Evolutionary conservation across 2,113 vertebrate species (phyloP).

Genomic region (Gallinago jamesoni): DNA sequence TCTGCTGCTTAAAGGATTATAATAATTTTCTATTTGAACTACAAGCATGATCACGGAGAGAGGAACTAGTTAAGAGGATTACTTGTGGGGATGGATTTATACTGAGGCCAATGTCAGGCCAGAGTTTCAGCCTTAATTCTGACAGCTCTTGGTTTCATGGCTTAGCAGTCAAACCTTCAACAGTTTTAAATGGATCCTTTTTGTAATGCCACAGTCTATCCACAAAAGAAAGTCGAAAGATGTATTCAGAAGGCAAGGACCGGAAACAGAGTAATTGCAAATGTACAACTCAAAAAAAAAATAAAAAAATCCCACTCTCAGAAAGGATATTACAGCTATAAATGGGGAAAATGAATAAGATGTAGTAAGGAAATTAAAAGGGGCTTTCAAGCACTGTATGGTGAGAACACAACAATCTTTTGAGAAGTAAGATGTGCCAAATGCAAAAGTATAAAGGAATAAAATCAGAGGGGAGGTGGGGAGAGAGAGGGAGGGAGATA

Average conservation of each 20-base stretch:
- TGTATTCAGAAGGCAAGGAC: background rate
- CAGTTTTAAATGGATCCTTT: background rate
- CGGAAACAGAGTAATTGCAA: background rate
- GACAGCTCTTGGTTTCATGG: background rate
- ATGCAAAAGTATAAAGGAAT: background rate
- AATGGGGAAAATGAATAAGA: background rate
- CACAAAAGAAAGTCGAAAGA: background rate
- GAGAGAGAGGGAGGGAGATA: fast-evolving
- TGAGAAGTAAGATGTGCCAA: background rate
- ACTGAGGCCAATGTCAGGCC: background rate
- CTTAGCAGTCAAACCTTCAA: background rate
- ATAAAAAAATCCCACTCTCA: background rate
- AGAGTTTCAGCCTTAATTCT: constrained; percentile 7
- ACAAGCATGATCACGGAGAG: background rate
- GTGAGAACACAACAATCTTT: background rate
- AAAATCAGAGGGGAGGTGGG: fast-evolving
- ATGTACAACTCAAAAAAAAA: background rate
- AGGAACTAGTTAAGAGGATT: constrained; percentile 26
- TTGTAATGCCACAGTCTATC: background rate
- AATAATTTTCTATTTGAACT: background rate
- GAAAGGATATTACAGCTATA: background rate
- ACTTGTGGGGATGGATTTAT: background rate
- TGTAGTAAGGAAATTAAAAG: background rate
- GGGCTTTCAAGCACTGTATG: background rate
- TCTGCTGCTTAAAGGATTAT: background rate